phyloP scores from a whole-genome alignment of 2,797 vertebrate genomes.

The Pyrocephalus nanus region DNA sequence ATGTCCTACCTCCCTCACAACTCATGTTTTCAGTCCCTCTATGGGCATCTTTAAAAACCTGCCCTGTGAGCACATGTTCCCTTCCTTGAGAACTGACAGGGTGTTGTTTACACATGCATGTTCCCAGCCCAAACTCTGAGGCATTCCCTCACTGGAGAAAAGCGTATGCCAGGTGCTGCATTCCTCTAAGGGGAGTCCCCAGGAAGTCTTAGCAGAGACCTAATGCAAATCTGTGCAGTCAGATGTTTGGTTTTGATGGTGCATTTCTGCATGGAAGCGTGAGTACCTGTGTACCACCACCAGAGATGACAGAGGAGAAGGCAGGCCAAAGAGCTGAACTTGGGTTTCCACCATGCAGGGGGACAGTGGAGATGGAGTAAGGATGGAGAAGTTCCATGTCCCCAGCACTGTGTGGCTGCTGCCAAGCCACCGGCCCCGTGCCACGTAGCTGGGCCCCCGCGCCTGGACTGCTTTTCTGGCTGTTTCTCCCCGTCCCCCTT shows the following conservation, averaged over 20 bases:
- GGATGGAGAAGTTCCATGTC: neutral
- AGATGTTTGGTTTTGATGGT: neutral
- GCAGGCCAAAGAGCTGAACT: neutral
- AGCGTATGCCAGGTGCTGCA: neutral
- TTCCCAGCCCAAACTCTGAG: neutral
- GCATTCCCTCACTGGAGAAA: neutral
- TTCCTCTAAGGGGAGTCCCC: neutral
- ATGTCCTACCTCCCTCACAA: neutral
- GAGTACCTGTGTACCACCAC: accelerated
- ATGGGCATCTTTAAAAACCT: neutral
- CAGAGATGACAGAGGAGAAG: neutral
- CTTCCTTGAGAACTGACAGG: accelerated
- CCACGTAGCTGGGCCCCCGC: neutral
- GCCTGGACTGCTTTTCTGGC: neutral
- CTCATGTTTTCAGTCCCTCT: neutral
- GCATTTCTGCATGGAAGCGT: accelerated
- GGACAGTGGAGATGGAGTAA: accelerated
- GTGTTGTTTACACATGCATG: neutral
- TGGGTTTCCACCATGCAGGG: accelerated
- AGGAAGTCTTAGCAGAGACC: neutral
- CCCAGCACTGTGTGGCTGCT: neutral
- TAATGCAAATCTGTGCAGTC: neutral
- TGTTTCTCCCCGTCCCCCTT: neutral
- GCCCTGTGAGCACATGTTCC: neutral
- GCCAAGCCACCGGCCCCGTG: neutral